Evolutionary conservation across 35 echinoderm and acorn worm genomes (phyloP).

Genomic region (Amphiura filiformis): DNA sequence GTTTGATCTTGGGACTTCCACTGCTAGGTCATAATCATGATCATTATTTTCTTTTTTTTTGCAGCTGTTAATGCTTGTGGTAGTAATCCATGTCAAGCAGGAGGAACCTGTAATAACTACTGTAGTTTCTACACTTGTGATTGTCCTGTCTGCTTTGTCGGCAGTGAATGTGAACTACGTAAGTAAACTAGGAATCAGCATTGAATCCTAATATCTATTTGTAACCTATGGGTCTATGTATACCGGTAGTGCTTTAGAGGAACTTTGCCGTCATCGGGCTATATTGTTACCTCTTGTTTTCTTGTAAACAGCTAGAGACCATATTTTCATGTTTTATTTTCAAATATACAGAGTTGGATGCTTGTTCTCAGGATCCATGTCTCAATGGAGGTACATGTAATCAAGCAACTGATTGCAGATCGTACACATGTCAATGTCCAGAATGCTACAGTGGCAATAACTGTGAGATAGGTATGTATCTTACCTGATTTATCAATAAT

Average conservation of each 20-base stretch:
- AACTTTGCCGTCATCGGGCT: no score
- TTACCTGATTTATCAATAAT: no score
- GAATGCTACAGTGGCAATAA: conserved; percentile 39
- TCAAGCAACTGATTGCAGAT: neutral
- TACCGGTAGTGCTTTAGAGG: no score
- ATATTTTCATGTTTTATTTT: no score
- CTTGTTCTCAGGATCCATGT: conserved; percentile 59
- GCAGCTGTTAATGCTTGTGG: conserved; percentile 60
- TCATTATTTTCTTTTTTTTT: conserved; percentile 1
- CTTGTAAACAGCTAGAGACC: no score
- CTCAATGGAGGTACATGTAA: conserved; percentile 45
- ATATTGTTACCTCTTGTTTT: no score
- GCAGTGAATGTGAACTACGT: conserved; percentile 65
- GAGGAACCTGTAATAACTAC: conserved; percentile 57
- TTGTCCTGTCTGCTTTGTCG: conserved; percentile 58
- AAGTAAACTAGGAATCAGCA: conserved; percentile 8
- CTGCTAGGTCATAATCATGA: neutral
- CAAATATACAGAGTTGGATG: conserved; percentile 30
- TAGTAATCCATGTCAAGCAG: conserved; percentile 36
- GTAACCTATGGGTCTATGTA: neutral
- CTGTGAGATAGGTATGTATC: conserved; percentile 36
- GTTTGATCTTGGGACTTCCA: no score
- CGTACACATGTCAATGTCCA: conserved; percentile 43
- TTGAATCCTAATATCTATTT: neutral
- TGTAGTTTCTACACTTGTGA: conserved; percentile 48